Conservation (phyloP, 2,888 invertebrate genomes). For the Cyaniris semiargus region DNA sequence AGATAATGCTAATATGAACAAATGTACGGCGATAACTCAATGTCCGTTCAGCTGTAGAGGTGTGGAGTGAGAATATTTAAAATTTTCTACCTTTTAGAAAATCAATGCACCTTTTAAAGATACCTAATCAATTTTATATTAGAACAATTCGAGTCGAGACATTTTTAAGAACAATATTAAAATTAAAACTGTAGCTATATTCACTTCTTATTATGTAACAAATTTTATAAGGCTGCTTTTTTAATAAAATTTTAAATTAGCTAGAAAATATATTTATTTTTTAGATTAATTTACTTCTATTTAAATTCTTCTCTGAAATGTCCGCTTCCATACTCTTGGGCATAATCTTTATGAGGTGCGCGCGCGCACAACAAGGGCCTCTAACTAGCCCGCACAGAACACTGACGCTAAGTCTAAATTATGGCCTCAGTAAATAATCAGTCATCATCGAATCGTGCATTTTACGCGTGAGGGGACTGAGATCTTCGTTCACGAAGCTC, state of each 20-base stretch:
- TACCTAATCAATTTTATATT: no score
- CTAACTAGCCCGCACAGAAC: conserved; percentile 72
- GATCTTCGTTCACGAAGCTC: conserved; percentile 38
- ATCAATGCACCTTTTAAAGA: background rate
- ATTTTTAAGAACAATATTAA: no score
- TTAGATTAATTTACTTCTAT: no score
- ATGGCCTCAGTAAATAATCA: conserved; percentile 68
- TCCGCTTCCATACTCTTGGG: conserved; percentile 50
- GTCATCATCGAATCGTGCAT: conserved; percentile 52
- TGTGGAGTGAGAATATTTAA: conserved; percentile 50
- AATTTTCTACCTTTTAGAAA: background rate
- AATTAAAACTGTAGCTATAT: no score
- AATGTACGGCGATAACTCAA: conserved; percentile 74
- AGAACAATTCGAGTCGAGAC: no score
- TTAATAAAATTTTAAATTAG: no score
- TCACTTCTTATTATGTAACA: no score
- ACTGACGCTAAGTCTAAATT: conserved; percentile 72
- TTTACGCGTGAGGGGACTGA: conserved; percentile 47
- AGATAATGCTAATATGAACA: conserved; percentile 78
- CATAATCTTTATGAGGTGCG: conserved; percentile 58
- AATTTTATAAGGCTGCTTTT: no score
- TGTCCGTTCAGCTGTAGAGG: conserved; percentile 52
- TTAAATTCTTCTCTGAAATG: conserved; percentile 23
- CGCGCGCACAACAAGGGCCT: conserved; percentile 73
- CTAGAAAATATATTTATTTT: no score